These are phyloP conservation scores for Cantharis lateralis DNA, from an alignment of 2,888 invertebrate genomes.

Conservation along the genomic window DNA sequence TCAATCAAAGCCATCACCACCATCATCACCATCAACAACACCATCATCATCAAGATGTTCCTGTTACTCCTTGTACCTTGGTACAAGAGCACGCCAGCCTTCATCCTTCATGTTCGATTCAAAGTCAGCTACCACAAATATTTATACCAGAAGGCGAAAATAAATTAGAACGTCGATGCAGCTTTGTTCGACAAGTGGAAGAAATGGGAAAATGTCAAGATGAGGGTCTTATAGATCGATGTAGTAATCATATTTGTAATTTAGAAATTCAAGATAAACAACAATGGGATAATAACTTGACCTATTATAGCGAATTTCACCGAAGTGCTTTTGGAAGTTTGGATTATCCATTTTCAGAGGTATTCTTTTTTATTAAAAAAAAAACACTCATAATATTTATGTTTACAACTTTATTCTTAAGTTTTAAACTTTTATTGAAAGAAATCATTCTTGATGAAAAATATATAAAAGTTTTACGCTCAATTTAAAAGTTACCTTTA, in stretches of 20 bases:
- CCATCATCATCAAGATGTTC: conserved; percentile 63
- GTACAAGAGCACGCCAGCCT: conserved; percentile 40
- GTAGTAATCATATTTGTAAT: conserved; percentile 53
- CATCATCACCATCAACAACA: conserved; percentile 58
- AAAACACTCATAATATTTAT: not conserved
- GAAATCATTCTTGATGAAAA: not conserved
- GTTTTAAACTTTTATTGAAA: not conserved
- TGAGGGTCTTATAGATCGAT: conserved; percentile 49
- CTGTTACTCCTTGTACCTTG: conserved; percentile 48
- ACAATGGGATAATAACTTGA: conserved; percentile 48
- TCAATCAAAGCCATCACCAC: conserved; percentile 48
- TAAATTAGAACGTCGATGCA: conserved; percentile 55
- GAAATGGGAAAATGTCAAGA: conserved; percentile 52
- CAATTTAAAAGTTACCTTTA: not conserved
- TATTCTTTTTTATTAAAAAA: conserved; percentile 34
- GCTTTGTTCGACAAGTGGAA: conserved; percentile 59
- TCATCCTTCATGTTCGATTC: conserved; percentile 49
- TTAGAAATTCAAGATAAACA: conserved; percentile 54
- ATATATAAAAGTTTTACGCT: not conserved
- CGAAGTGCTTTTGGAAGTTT: conserved; percentile 53
- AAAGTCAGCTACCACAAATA: conserved; percentile 61
- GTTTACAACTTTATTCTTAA: not conserved
- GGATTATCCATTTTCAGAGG: conserved; percentile 58
- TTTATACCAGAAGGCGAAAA: conserved; percentile 54
- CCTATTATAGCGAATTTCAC: conserved; percentile 51